Evolutionary conservation across 2,888 invertebrate genomes (phyloP).

Genomic region (Strigamia maritima): DNA sequence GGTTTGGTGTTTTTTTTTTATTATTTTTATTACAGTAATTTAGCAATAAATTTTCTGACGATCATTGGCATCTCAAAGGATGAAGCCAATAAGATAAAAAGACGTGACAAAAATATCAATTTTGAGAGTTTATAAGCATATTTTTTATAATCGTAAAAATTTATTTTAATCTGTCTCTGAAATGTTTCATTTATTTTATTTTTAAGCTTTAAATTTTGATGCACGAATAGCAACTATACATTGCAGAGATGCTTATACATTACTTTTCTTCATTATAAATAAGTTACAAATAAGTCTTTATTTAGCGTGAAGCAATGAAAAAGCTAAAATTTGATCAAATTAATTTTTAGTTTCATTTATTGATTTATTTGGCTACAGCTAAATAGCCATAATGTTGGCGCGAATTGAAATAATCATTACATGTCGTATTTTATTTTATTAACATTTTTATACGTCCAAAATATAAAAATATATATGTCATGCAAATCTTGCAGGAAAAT

Average conservation of each 20-base stretch:
- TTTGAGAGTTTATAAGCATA: neutral
- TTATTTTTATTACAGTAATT: neutral
- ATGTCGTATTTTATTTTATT: neutral
- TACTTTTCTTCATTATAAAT: too few species aligned
- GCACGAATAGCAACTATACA: too few species aligned
- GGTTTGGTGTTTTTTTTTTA: neutral
- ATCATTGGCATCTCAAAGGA: neutral
- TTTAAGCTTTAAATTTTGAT: neutral
- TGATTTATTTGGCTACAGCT: too few species aligned
- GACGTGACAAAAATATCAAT: conserved; percentile 5
- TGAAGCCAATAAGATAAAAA: neutral
- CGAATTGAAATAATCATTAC: too few species aligned
- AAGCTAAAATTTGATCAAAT: too few species aligned
- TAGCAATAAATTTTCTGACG: neutral
- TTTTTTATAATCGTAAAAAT: neutral
- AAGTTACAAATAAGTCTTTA: too few species aligned
- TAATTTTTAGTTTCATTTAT: too few species aligned
- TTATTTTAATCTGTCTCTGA: neutral
- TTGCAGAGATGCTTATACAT: too few species aligned
- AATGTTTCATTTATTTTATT: neutral
- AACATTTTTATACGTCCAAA: neutral
- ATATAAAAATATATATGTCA: neutral
- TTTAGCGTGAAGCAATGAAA: too few species aligned
- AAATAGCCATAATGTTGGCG: too few species aligned
- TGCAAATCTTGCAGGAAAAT: neutral